These are phyloP conservation scores for Drosophila kikkawai DNA, from an alignment of 1,140 invertebrate genomes.

Conservation along the genomic window DNA sequence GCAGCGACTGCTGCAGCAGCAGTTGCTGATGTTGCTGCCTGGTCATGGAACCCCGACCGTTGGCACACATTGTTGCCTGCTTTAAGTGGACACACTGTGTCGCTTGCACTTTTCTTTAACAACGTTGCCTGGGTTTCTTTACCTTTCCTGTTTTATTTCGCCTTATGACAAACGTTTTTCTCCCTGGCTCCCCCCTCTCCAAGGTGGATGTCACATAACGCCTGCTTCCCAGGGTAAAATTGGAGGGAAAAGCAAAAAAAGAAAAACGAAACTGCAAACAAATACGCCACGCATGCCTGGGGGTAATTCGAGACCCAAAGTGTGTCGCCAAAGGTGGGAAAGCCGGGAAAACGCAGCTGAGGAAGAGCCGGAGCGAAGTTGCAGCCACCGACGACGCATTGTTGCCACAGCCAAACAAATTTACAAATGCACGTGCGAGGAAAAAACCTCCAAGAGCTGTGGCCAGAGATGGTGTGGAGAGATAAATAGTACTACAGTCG, in stretches of 20 bases:
- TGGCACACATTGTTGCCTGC: slow-evolving; percentile 60
- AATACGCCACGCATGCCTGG: slow-evolving; percentile 51
- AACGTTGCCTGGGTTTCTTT: slow-evolving; percentile 38
- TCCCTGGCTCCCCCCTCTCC: not conserved
- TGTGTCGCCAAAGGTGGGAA: slow-evolving; percentile 44
- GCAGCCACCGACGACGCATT: slow-evolving; percentile 58
- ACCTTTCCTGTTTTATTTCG: slow-evolving; percentile 38
- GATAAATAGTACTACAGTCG: slow-evolving; percentile 12
- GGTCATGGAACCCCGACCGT: slow-evolving; percentile 17
- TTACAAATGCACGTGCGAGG: slow-evolving; percentile 40
- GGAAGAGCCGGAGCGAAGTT: slow-evolving; percentile 20
- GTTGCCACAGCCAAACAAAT: slow-evolving; percentile 55
- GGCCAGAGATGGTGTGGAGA: slow-evolving; percentile 27
- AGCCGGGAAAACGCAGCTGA: slow-evolving; percentile 19
- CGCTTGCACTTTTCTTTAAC: slow-evolving; percentile 56
- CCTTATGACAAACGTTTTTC: slow-evolving; percentile 40
- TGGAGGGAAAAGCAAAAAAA: not conserved
- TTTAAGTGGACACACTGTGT: slow-evolving; percentile 67
- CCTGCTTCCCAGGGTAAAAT: slow-evolving; percentile 23
- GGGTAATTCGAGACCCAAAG: slow-evolving; percentile 47
- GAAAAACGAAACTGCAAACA: slow-evolving; percentile 35
- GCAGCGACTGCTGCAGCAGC: slow-evolving; percentile 14
- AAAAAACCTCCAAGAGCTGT: slow-evolving; percentile 6
- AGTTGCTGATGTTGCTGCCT: slow-evolving; percentile 16
- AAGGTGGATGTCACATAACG: slow-evolving; percentile 57